Evolutionary conservation across 2,797 vertebrate genomes (phyloP), one percentile per base, ranked within the genome.

Genomic region (Semaprochilodus insignis): DNA sequence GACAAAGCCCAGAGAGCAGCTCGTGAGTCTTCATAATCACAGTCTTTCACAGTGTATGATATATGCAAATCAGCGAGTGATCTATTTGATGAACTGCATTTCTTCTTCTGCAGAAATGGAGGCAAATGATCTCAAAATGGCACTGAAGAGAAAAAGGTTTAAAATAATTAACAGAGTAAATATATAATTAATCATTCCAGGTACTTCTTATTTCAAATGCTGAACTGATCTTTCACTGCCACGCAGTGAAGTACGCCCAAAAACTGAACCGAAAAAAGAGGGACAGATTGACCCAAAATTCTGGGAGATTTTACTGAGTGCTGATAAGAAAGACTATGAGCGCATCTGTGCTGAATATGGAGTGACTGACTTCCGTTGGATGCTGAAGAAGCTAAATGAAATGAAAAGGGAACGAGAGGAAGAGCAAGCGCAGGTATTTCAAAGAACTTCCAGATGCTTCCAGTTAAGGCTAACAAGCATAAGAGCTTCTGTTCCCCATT

Each of bases 301-400:
- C 84, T 96, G 94, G 95, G 96, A 97, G 84, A 81, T 97, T 51
- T 84, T 98, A 87, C 74, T 97, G 27, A 95, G 96, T 0, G 93
- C 95, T 3, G 94, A 97, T 51, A 96, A 88, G 79, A 97, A 91
- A 86, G 96, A 98, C 87, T 98, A 97, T 5, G 97, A 98, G 88
- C 84, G 87, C 21, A 95, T 97, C 83, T 98, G 96, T 87, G 0
- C 91, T 0, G 94, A 97, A 86, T 95, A 94, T 5, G 96, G 96
- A 76, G 92, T 97, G 76, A 95, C 92, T 0, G 94, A 97, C 88
- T 97, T 96, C 86, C 94, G 96, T 15, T 96, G 96, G 89, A 96
- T 97, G 95, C 93, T 97, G 57, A 97, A 94, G 76, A 96, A 90
- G 87, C 92, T 98, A 65, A 95, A 94, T 83, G 90, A 95, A 88